Conservation (phyloP, 1,140 invertebrate genomes). For the Microplitis demolitor region DNA sequence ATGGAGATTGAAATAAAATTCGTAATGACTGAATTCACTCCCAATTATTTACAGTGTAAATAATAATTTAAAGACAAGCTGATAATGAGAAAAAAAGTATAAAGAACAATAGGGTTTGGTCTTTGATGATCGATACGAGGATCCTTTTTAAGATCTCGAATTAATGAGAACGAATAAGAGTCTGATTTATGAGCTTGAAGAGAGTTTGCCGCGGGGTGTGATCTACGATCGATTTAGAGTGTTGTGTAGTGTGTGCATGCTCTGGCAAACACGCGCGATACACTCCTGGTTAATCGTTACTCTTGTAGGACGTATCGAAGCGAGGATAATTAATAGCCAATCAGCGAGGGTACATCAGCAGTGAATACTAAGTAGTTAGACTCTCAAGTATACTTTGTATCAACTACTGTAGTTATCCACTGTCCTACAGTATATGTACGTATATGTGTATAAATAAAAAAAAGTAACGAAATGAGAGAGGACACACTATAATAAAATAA, state of each 20-base stretch:
- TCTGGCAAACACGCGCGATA: conserved; percentile 19
- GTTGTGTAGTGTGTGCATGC: not conserved
- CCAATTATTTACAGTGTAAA: too few relatives aligned
- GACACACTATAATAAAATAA: too few relatives aligned
- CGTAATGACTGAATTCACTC: too few relatives aligned
- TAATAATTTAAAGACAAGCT: not conserved
- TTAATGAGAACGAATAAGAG: conserved; percentile 9
- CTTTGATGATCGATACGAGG: conserved; percentile 1
- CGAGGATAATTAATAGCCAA: conserved; percentile 37
- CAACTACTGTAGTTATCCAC: too few relatives aligned
- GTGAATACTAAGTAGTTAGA: conserved; percentile 31
- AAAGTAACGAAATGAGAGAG: too few relatives aligned
- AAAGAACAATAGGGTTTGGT: not conserved
- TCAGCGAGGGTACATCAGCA: conserved; percentile 26
- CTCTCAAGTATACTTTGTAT: not conserved
- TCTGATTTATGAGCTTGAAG: conserved; percentile 6
- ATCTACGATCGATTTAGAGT: conserved; percentile 28
- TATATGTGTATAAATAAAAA: too few relatives aligned
- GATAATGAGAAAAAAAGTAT: not conserved
- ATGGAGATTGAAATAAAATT: too few relatives aligned
- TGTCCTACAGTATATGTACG: too few relatives aligned
- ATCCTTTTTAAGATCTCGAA: conserved; percentile 8
- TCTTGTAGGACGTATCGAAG: conserved; percentile 30
- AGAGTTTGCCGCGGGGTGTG: not conserved
- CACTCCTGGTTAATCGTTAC: conserved; percentile 33